A percentile compares a stretch with the other conserved stretches of the same genome.
Conservation (phyloP, 1,140 invertebrate species). For the Leptopilina boulardi region DNA sequence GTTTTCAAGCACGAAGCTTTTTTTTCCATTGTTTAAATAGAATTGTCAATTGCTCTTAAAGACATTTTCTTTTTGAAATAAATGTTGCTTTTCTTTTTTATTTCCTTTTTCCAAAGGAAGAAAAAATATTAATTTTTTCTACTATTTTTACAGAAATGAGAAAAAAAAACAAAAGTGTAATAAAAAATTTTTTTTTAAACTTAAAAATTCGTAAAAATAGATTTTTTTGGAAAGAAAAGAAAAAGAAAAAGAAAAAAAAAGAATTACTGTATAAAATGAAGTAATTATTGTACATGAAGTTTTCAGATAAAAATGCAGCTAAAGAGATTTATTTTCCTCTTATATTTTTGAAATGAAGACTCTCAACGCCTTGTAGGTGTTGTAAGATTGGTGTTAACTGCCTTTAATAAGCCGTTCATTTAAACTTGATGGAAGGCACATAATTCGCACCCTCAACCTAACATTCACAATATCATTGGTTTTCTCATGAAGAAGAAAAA, state of each 20-base stretch:
- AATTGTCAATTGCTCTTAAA: not conserved
- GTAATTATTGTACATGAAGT: not conserved
- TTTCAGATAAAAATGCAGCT: not conserved
- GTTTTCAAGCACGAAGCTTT: not conserved
- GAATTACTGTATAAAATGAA: too few species aligned
- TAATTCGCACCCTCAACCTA: conserved; percentile 34
- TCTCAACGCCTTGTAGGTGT: conserved; percentile 9
- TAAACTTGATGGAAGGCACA: conserved; percentile 36
- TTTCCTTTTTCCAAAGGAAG: too few species aligned
- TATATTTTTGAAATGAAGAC: not conserved
- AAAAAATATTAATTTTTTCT: too few species aligned
- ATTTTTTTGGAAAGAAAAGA: too few species aligned
- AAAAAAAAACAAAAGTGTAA: too few species aligned
- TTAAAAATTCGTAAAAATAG: too few species aligned
- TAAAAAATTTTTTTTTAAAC: too few species aligned
- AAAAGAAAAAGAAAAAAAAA: too few species aligned
- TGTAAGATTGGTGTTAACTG: conserved; percentile 35
- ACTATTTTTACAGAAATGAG: too few species aligned
- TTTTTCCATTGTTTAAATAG: not conserved
- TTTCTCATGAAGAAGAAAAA: not conserved
- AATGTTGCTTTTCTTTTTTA: not conserved
- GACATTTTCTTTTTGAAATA: too few species aligned
- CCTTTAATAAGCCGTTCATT: conserved; percentile 38
- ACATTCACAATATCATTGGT: conserved; percentile 34
- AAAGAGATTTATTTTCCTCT: not conserved